Base-by-base conservation (phyloP, 2,888 invertebrate genomes). In the Apotomis turbidana region DNA sequence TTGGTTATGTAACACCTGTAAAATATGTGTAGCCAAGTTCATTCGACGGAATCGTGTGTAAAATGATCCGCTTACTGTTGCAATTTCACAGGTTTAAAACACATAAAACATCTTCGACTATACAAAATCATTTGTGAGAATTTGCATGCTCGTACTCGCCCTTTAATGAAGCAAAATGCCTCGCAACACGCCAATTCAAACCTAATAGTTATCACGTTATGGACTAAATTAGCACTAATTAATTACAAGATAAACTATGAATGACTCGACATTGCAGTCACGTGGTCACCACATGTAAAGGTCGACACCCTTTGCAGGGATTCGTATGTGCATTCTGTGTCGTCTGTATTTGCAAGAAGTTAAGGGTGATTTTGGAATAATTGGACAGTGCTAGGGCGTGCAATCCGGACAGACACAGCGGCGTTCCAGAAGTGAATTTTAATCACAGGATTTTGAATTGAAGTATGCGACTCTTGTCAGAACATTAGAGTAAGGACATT, bases 231-330 rank as follows among this genome's bases (percentile, higher is more conserved):
- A 13, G 10, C 59, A 13, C 49, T 1, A 51, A 51, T 61, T 27
- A 60, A 71, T 68, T 62, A 44, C 51, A 8, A 57, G 57, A 67
- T 68, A 52, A 57, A 63, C 75, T 74, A 76, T 74, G 73, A 72
- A 64, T 74, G 76, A 74, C 73, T 72, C 69, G 67, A 59, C 74
- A 74, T 64, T 63, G 71, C 70, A 76, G 70, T 78, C 85, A 85
- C 83, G 82, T 86, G 86, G 78, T 46, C 71, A 68, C 78, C 87
- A 86, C 76, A 86, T 87, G 87, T 76, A 70, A 79, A 80, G 86
- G 85, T 86, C 87, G 83, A 81, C 86, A 85, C 80, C 86, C 86
- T 85, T 76, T 78, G 46, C 15, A 72, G 80, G 76, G 78, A 69
- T 67, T 71, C 68, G 64, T 49, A 58, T 66, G 63, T 70, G 57